phyloP scores from a whole-genome alignment of 2,797 vertebrate species.

The Xenentodon cancila region DNA sequence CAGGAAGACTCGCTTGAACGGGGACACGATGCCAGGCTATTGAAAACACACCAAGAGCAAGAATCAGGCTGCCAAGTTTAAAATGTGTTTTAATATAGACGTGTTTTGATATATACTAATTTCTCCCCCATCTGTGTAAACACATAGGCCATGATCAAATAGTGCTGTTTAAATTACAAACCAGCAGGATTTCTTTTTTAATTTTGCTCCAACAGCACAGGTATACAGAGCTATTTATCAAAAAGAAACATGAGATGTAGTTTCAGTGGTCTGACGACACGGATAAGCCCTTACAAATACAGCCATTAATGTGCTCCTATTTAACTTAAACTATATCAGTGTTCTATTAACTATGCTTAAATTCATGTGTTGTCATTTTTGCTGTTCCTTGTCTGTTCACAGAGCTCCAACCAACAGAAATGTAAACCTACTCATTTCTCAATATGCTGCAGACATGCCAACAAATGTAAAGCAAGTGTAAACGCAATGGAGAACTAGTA shows the following conservation, averaged over 20 bases:
- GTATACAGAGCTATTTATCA: background rate
- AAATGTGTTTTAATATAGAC: no score
- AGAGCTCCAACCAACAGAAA: no score
- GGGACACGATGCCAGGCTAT: constrained; percentile 96
- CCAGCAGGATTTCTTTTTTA: background rate
- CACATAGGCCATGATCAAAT: background rate
- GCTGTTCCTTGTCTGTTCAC: no score
- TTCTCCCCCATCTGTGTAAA: background rate
- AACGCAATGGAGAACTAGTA: no score
- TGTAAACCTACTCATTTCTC: no score
- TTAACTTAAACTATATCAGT: no score
- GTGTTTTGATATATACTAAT: no score
- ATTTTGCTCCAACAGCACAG: constrained; percentile 1
- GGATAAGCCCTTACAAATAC: background rate
- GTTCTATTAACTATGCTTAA: no score
- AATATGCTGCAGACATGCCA: no score
- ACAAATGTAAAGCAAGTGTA: no score
- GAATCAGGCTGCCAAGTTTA: background rate
- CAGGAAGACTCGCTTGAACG: constrained; percentile 98
- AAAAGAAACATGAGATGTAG: background rate
- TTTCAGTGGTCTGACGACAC: background rate
- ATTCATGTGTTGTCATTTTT: no score
- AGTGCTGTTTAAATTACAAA: background rate
- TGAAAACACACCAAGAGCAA: constrained; percentile 40
- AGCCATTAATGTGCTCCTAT: no score